A percentile compares a stretch with the other conserved stretches of the same genome.
These are phyloP conservation scores for Drosophila paulistorum DNA, from an alignment of 1,140 invertebrate genomes.

Conservation along the genomic window DNA sequence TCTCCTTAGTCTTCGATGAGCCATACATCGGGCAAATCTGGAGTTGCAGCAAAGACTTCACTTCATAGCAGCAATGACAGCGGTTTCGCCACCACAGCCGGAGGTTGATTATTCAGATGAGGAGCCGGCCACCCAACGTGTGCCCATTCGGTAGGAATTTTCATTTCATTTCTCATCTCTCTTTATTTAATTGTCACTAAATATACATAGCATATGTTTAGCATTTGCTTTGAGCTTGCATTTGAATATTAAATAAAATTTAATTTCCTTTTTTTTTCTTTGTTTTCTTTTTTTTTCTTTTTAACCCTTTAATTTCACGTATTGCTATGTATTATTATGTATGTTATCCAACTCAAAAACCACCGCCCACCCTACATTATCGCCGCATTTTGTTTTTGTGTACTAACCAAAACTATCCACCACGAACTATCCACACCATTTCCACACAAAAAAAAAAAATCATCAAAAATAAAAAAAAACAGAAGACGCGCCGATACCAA, in stretches of 20 bases:
- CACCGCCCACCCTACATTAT: slow-evolving; percentile 19
- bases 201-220: neutral
- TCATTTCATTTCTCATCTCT: slow-evolving; percentile 11
- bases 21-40: slow-evolving; percentile 59
- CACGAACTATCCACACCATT: neutral
- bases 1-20: slow-evolving; percentile 54
- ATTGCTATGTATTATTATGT: slow-evolving; percentile 38
- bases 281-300: slow-evolving; percentile 32
- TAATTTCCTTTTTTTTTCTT: slow-evolving; percentile 38
- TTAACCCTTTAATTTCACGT: slow-evolving; percentile 1
- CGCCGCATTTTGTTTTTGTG: slow-evolving; percentile 42
- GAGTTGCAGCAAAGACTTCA: slow-evolving; percentile 87
- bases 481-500: slow-evolving; percentile 78
- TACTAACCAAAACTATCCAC: slow-evolving; percentile 27
- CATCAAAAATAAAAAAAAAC: slow-evolving; percentile 34
- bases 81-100: slow-evolving; percentile 94
- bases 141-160: slow-evolving; percentile 88
- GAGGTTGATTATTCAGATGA: slow-evolving; percentile 96
- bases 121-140: slow-evolving; percentile 87
- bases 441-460: neutral
- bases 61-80: slow-evolving; percentile 95
- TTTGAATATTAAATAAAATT: slow-evolving; percentile 2
- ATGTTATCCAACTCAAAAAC: slow-evolving; percentile 29
- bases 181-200: slow-evolving; percentile 30
- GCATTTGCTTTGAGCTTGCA: slow-evolving; percentile 20